Base-by-base conservation (phyloP, 2,888 invertebrate species). In the Hypena proboscidalis region DNA sequence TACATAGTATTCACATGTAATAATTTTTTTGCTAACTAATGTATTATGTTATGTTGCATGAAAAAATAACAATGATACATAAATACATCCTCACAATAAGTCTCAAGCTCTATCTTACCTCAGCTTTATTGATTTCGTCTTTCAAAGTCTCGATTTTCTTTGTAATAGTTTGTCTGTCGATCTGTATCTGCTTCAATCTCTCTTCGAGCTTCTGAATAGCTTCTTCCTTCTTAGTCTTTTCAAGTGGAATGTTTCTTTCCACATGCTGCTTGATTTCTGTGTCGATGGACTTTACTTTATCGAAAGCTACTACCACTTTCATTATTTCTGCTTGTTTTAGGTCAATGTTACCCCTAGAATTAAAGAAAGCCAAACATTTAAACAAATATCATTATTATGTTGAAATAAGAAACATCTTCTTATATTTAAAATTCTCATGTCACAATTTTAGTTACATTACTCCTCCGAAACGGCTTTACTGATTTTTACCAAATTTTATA, bases 61-160 rank as follows among this genome's bases (percentile, higher is more conserved):
- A 6, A 7, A 30, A 25, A 21, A 19, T 26, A n/a, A 2, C 3
- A 22, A 17, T 8, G 7, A 13, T 23, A 7, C 1, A 30, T 4
- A 8, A 19, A 30, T 19, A 5, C 3, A 9, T 10, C 14, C 8
- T 7, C 14, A 22, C n/a, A 9, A 10, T 7, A 15, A 13, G 8
- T 6, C 1, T 21, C 13, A 4, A 6, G 3, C 7, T 13, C 3
- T 33, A n/a, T 37, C 50, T 70, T 63, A 86, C 92, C 74, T 86
- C 91, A 55, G 93, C 92, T 67, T 93, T 92, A 0, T 92, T 87
- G 9, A 94, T 84, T 58, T 93, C 92, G 55, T 92, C 92, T 66
- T 92, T 93, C 25, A 94, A 76, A 4, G 75, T 77, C 13, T 93
- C 92, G 21, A 94, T 90, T 41, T 87, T 82, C 49, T 91, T 85